Percentiles rank a stretch among this genome's conserved stretches.
phyloP scores from a whole-genome alignment of 2,113 vertebrate species.

The Cnemophilus loriae region DNA sequence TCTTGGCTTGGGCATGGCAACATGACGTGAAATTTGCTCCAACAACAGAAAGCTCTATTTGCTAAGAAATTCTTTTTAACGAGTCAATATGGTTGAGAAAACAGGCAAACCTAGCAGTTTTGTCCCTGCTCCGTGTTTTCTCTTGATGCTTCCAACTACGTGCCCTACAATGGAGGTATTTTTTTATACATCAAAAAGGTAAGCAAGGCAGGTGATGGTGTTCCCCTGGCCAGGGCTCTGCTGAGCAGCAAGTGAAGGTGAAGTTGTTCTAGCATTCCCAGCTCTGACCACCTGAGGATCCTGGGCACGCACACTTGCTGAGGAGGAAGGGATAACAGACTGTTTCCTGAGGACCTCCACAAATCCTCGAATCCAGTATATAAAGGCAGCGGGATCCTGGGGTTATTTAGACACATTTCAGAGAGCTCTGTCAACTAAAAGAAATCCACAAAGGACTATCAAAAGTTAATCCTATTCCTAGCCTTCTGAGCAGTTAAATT shows the following conservation, averaged over 20 bases:
- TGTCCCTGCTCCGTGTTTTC: neutral
- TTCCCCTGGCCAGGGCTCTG: neutral
- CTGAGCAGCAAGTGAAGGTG: neutral
- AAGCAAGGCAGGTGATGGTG: neutral
- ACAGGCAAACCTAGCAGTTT: neutral
- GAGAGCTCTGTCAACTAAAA: neutral
- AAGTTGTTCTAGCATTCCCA: neutral
- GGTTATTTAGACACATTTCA: neutral
- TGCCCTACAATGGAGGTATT: neutral
- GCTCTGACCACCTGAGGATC: neutral
- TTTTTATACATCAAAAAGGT: neutral
- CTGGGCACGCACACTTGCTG: neutral
- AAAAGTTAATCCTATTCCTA: neutral
- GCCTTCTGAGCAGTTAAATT: neutral
- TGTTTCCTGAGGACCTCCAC: neutral
- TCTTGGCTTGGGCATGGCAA: fast-evolving
- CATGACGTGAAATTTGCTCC: neutral
- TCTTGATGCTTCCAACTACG: fast-evolving
- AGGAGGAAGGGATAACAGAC: neutral
- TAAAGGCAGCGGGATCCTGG: neutral
- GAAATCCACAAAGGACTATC: neutral
- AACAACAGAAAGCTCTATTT: neutral
- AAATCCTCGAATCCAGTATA: neutral
- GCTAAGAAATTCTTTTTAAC: neutral
- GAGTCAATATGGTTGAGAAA: neutral